Base-by-base conservation (phyloP, 2,113 vertebrate species). In the Engystomops pustulosus region DNA sequence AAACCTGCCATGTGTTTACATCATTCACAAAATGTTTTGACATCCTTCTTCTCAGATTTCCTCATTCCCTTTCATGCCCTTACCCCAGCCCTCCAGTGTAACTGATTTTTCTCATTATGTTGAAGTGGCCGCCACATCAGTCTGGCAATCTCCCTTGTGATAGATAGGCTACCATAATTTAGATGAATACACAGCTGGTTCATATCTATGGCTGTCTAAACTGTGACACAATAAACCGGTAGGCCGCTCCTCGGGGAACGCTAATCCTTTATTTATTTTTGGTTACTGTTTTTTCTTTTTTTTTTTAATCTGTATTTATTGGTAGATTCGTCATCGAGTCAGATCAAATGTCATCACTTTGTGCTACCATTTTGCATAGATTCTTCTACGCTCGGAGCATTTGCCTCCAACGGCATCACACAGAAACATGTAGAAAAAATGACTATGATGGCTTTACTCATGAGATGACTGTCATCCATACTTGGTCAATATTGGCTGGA, bases 11-110 rank as follows among this genome's bases (percentile, higher is more conserved):
- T 78, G 72, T 84, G 82, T 84, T 84, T 84, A 78, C 55, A 69
- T 78, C 82, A 69, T 51, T 84, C 72, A 78, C 27, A 67, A 78
- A 78, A 69, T 84, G 82, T 84, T 84, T 84, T 84, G 82, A 84
- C 82, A 84, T 84, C 81, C 41, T 51, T 49, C 81, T 53, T 75
- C 81, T 84, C 81, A 23, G 14, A 84, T 84, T 84, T 84, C 81
- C 70, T 36, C 47, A 44, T 69, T 74, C 27, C 71, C 55, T 84
- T 84, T 78, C 71, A 55, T 69, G 65, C 76, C 62, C 82, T 75
- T 67, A 23, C 44, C 74, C 30, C 18, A 18, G 38, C 74, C 55
- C 74, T 65, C 69, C 62, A 27, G 36, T 55, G 36, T 38, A 62
- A 69, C 74, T 69, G 74, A 78, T 77, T 75, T 75, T 76, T 62